Base-by-base conservation (phyloP, 2,888 invertebrate species). In the Rotaria magnacalcarata region DNA sequence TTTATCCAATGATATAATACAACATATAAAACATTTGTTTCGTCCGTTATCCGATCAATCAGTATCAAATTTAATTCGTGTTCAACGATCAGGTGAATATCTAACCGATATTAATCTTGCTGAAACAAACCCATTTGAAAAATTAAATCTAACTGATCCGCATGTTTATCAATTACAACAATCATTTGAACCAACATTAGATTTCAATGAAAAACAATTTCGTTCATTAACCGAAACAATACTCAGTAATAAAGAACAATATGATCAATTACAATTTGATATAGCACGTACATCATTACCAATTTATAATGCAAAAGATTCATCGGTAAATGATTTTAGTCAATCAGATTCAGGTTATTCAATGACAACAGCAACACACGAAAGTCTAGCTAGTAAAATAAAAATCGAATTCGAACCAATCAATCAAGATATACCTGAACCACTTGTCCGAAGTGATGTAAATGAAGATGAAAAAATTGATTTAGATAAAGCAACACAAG, bases 131-230 rank as follows among this genome's bases (percentile, higher is more conserved):
- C 47, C 80, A n/a, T 80, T 80, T 14, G 80, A 80, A 80, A 80
- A 80, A 80, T 47, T 80, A 0, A 47, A 43, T 80, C 3, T 1
- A 24, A 43, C 80, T 11, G 43, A 43, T n/a, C 24, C 43, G 14
- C 24, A n/a, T 47, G 14, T 80, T 80, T 43, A 43, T 80, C 80
- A 47, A 47, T 80, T 80, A 47, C 80, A 80, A 80, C 47, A 24
- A 47, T 24, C 8, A 80, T 80, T 80, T 47, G 80, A 80, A 47
- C 80, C 43, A 80, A 43, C 80, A 80, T 80, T 80, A 47, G 47
- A 80, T 80, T 80, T 80, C 8, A 80, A 41, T n/a, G 80, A 80
- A 47, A 80, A 80, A 80, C 80, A 80, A 80, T 80, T 80, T n/a
- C 43, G n/a, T 24, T 47, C 8, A 47, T 47, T 80, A 80, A 14